Percentiles rank a stretch among this genome's conserved stretches.
Conservation (phyloP, 1,140 invertebrate genomes). For the Apis laboriosa region DNA sequence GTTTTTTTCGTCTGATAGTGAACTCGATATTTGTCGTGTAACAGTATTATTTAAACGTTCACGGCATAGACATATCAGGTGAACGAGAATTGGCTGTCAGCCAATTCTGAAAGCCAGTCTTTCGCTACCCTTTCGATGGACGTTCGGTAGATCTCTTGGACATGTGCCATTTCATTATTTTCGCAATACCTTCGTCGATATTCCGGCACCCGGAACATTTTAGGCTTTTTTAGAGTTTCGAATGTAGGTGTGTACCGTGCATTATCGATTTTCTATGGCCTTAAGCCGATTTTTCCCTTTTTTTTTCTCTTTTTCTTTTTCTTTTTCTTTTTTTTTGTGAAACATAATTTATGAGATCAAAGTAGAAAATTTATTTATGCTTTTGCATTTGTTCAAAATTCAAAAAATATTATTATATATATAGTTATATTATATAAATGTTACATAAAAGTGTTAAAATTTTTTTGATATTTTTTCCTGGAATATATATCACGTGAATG, state of each 20-base stretch:
- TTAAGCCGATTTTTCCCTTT: not conserved
- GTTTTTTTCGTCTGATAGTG: constrained; percentile 3
- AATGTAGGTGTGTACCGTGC: not conserved
- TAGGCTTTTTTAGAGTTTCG: not conserved
- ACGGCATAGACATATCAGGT: constrained; percentile 30
- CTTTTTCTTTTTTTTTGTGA: no score
- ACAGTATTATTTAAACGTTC: constrained; percentile 45
- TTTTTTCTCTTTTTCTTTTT: no score
- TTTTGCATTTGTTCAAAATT: no score
- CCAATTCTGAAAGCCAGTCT: constrained; percentile 42
- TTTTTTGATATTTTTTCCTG: no score
- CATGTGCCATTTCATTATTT: constrained; percentile 61
- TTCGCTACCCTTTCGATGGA: constrained; percentile 39
- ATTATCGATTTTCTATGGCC: not conserved
- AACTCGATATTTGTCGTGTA: constrained; percentile 29
- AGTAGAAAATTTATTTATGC: no score
- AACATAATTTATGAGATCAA: no score
- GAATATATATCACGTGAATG: no score
- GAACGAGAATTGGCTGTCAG: constrained; percentile 47
- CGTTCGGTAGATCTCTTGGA: constrained; percentile 48
- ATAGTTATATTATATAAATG: no score
- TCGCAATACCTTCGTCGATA: constrained; percentile 17
- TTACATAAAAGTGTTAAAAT: no score
- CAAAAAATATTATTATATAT: no score
- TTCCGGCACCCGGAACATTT: not conserved